Base-by-base conservation (phyloP, 2,113 vertebrate genomes). In the Camelus bactrianus region DNA sequence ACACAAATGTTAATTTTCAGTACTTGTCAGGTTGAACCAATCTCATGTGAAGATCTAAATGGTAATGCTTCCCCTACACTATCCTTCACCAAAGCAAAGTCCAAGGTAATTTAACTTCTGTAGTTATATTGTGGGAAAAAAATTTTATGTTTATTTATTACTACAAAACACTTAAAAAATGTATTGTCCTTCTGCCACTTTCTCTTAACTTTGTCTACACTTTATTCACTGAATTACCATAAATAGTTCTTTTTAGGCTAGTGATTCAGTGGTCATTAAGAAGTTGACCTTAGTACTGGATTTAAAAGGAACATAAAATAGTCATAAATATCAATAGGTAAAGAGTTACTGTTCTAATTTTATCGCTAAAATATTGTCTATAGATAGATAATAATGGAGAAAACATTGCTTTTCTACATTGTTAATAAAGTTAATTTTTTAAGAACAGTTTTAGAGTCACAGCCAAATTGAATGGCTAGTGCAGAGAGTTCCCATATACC, bases 31-130 rank as follows among this genome's bases (percentile, higher is more conserved):
- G 20, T 60, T 95, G n/a, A 96, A 15, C 35, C 46, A 80, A 54
- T 79, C 8, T 79, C 73, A 65, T 50, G 4, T 52, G 35, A 93
- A 93, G 42, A 93, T 67, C 42, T 90, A 92, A 93, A 87, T 35
- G 32, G 11, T 52, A 46, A 86, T 56, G 26, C 35, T 67, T 90
- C 10, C 19, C 48, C 4, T 32, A 46, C 7, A 30, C 13, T 48
- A 83, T 54, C 5, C 2, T 64, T 83, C 62, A 28, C 20, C 30
- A 79, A 87, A 91, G 83, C 8, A 83, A 76, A 60, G 24, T 19
- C 32, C 16, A 16, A 12, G 5, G 3, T 72, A 50, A n/a, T 80
- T 73, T n/a, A 42, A 52, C 56, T 38, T 86, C 77, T 89, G 5
- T 46, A 81, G 52, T 64, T 86, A 30, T 13, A 69, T 20, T 70